A percentile compares a stretch with the other conserved stretches of the same genome.
Conservation (phyloP, 2,113 vertebrate genomes). For the Tenebrosternarchus preto region DNA sequence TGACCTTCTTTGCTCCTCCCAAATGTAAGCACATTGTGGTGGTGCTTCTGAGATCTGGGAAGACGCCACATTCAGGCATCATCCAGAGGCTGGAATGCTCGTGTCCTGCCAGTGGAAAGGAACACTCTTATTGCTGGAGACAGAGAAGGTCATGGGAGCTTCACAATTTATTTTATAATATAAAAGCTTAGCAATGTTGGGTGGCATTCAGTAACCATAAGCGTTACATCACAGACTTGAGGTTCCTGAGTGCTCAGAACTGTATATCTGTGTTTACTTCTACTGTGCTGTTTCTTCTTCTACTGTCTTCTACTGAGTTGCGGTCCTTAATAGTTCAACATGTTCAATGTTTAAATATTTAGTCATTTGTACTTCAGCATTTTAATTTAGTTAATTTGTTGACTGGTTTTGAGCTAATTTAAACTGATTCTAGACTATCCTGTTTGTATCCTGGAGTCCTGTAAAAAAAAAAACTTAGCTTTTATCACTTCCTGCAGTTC, state of each 20-base stretch:
- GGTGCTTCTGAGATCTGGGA: not conserved
- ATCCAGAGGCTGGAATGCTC: not conserved
- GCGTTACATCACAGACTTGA: not conserved
- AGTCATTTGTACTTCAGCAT: not conserved
- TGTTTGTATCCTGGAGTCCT: not conserved
- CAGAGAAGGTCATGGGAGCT: not conserved
- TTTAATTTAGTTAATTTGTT: not conserved
- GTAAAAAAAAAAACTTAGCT: not conserved
- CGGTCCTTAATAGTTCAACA: not conserved
- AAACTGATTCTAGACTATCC: not conserved
- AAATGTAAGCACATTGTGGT: not conserved
- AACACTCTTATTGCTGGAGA: not conserved
- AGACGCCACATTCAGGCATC: not conserved
- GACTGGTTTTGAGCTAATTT: not conserved
- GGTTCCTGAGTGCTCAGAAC: slow-evolving; percentile 10
- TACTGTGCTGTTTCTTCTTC: not conserved
- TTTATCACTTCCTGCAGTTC: not conserved
- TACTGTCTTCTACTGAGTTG: not conserved
- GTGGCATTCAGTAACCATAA: slow-evolving; percentile 26
- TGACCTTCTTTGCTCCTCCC: too few relatives aligned
- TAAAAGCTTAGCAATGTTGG: slow-evolving; percentile 10
- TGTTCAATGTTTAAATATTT: not conserved
- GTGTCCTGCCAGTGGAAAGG: not conserved
- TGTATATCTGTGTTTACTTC: not conserved
- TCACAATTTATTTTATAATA: not conserved